Conservation (phyloP, 2,888 invertebrate genomes). For the Drosophila koepferae region DNA sequence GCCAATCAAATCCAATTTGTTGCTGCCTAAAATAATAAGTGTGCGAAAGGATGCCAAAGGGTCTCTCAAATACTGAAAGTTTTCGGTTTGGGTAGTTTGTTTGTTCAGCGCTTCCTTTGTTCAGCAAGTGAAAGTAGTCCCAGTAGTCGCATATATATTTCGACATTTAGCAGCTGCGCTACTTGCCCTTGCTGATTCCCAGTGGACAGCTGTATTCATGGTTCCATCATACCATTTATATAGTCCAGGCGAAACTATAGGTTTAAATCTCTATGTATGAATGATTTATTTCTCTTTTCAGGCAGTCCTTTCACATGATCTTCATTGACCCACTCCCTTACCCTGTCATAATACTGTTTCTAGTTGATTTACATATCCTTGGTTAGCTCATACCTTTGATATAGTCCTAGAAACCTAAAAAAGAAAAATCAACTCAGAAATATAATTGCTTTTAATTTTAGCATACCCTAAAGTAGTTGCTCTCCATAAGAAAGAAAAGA, state of each 20-base stretch:
- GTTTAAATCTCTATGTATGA: not conserved
- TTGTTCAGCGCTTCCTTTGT: slow-evolving; percentile 30
- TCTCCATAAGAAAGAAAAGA: no score
- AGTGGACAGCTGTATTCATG: not conserved
- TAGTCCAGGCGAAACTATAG: not conserved
- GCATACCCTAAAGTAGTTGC: no score
- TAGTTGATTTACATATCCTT: not conserved
- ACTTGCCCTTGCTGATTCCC: no score
- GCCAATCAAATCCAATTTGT: slow-evolving; percentile 65
- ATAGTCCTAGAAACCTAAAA: slow-evolving; percentile 2
- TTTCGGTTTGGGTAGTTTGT: slow-evolving; percentile 36
- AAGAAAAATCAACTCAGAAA: no score
- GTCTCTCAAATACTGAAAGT: slow-evolving; percentile 27
- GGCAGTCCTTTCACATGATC: not conserved
- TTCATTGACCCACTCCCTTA: not conserved
- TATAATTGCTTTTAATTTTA: not conserved
- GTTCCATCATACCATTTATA: not conserved
- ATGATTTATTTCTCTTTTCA: not conserved
- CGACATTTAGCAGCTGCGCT: not conserved
- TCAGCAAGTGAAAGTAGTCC: slow-evolving; percentile 6
- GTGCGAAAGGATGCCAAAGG: slow-evolving; percentile 17
- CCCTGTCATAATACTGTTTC: not conserved
- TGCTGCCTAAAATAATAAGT: slow-evolving; percentile 68
- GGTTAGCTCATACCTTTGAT: not conserved
- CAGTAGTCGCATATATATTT: not conserved